These are phyloP conservation scores for Phaethornis superciliosus DNA, from an alignment of 2,113 vertebrate species.

Conservation along the genomic window DNA sequence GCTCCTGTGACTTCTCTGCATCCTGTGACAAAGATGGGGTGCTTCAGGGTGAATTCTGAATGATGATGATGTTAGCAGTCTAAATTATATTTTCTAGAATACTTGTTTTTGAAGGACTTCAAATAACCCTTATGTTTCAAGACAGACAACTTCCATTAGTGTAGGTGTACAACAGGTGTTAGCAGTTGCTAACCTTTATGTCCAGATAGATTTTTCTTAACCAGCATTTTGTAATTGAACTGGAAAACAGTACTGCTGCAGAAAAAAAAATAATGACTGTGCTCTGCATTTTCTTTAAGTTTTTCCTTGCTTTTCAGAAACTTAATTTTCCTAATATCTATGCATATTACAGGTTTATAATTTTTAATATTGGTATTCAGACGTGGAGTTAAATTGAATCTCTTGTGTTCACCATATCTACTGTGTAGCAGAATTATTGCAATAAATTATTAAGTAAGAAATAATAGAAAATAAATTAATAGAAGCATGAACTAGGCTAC, in stretches of 20 bases:
- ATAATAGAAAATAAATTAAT: background rate
- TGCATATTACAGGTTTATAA: background rate
- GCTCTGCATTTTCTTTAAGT: background rate
- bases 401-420: background rate
- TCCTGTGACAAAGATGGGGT: accelerated
- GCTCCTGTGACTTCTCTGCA: background rate
- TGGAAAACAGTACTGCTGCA: background rate
- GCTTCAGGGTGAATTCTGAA: background rate
- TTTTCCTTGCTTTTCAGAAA: background rate
- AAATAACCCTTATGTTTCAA: background rate
- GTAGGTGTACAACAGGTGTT: too few species aligned
- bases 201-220: background rate
- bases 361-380: background rate
- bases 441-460: background rate
- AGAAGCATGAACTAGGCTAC: background rate
- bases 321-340: background rate
- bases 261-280: background rate
- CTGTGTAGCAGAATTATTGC: background rate
- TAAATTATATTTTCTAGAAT: background rate
- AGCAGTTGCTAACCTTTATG: background rate
- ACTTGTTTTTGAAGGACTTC: background rate
- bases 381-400: background rate
- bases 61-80: background rate
- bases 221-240: background rate
- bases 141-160: background rate